Conservation (phyloP, 2,888 invertebrate species). For the Pyrrhosoma nymphula region DNA sequence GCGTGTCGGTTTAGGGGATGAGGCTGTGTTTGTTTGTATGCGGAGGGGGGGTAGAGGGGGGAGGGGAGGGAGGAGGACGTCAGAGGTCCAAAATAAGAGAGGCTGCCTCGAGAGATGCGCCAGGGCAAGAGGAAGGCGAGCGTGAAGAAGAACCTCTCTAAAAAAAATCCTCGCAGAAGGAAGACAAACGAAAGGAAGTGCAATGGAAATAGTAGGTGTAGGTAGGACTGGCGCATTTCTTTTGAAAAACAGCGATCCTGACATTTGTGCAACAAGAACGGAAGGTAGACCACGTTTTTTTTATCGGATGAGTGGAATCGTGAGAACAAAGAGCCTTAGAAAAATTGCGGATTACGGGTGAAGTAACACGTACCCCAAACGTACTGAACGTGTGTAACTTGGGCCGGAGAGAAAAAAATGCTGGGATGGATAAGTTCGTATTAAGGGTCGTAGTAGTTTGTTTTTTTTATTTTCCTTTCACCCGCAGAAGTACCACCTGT, state of each 20-base stretch:
- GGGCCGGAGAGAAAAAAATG: neutral
- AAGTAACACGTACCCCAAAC: neutral
- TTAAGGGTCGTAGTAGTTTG: neutral
- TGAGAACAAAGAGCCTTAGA: neutral
- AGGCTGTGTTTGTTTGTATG: neutral
- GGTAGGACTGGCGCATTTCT: neutral
- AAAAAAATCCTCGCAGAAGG: neutral
- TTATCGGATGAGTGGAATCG: neutral
- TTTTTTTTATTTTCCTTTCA: neutral
- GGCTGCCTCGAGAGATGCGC: neutral
- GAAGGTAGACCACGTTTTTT: neutral
- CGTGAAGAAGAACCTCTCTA: neutral
- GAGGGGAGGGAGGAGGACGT: neutral
- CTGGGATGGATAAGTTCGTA: neutral
- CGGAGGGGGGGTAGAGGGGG: neutral
- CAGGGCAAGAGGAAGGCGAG: neutral
- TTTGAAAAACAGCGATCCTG: conserved; percentile 9
- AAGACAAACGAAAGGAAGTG: conserved; percentile 17
- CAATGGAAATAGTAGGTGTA: conserved; percentile 1
- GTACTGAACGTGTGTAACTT: neutral
- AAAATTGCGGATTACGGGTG: neutral
- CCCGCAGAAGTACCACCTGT: neutral
- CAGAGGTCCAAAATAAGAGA: neutral
- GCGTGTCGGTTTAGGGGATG: neutral
- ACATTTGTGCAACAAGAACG: neutral